Evolutionary conservation across 2,888 invertebrate species (phyloP).

Genomic region (Apodemia duryi): DNA sequence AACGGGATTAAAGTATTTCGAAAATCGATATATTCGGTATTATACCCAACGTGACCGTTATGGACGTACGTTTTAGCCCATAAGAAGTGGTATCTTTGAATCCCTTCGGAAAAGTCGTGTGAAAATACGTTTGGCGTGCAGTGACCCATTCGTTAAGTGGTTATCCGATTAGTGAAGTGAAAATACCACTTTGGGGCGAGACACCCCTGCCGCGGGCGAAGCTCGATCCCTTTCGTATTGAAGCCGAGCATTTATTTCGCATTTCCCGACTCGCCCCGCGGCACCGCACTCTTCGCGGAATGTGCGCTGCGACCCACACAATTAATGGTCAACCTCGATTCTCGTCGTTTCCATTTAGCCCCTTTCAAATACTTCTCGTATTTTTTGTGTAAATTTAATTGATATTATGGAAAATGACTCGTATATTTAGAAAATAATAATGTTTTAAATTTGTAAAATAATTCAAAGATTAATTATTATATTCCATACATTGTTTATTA

Average conservation of each 20-base stretch:
- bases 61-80: constrained; percentile 71
- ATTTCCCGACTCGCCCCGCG: constrained; percentile 66
- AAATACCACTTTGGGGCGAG: constrained; percentile 80
- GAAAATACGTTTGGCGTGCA: constrained; percentile 79
- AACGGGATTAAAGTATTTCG: constrained; percentile 55
- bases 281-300: constrained; percentile 51
- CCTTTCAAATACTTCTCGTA: constrained; percentile 29
- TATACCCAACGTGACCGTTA: constrained; percentile 61
- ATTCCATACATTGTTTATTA: too few species aligned
- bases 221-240: constrained; percentile 73
- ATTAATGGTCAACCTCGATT: constrained; percentile 60
- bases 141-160: constrained; percentile 80
- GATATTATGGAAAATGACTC: neutral
- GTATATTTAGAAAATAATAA: too few species aligned
- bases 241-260: constrained; percentile 77
- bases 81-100: constrained; percentile 63
- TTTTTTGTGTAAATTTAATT: constrained; percentile 4
- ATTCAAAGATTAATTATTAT: neutral
- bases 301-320: constrained; percentile 53
- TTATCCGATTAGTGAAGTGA: constrained; percentile 82
- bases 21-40: constrained; percentile 55
- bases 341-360: constrained; percentile 41
- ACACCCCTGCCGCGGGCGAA: constrained; percentile 69
- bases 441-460: too few species aligned
- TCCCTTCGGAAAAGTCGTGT: constrained; percentile 73